Percentiles rank a stretch among this genome's conserved stretches.
These are phyloP conservation scores for Todiramphus chloris DNA, from an alignment of 2,113 vertebrate genomes.

Conservation along the genomic window DNA sequence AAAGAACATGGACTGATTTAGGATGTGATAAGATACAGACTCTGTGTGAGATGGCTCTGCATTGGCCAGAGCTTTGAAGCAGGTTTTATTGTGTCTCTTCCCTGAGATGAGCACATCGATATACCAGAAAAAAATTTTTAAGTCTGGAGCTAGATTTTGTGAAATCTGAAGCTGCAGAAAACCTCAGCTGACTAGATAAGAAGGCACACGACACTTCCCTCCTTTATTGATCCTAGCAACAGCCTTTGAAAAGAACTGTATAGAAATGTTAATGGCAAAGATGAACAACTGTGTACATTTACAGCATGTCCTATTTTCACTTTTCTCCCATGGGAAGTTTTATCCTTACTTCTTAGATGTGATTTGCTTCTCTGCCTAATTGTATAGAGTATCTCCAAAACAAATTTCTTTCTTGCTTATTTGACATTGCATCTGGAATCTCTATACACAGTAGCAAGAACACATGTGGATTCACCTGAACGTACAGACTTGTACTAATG, in stretches of 20 bases:
- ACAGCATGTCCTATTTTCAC: not conserved
- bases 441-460: not conserved
- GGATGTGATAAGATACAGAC: not conserved
- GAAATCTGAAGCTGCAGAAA: not conserved
- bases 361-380: not conserved
- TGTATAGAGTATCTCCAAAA: not conserved
- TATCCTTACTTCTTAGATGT: not conserved
- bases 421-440: not conserved
- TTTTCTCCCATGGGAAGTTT: not conserved
- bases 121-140: not conserved
- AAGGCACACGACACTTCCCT: not conserved
- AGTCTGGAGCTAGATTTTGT: not conserved
- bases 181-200: not conserved
- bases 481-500: not conserved
- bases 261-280: not conserved
- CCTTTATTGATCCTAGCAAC: not conserved
- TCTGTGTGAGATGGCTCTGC: not conserved
- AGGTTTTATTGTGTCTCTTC: not conserved
- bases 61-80: not conserved
- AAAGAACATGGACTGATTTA: not conserved
- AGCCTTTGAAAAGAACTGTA: not conserved
- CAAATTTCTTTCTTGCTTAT: not conserved
- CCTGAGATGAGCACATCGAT: not conserved
- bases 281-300: not conserved
- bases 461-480: not conserved